Base-by-base conservation (phyloP, 2,888 invertebrate species). In the Acleris sparsana region DNA sequence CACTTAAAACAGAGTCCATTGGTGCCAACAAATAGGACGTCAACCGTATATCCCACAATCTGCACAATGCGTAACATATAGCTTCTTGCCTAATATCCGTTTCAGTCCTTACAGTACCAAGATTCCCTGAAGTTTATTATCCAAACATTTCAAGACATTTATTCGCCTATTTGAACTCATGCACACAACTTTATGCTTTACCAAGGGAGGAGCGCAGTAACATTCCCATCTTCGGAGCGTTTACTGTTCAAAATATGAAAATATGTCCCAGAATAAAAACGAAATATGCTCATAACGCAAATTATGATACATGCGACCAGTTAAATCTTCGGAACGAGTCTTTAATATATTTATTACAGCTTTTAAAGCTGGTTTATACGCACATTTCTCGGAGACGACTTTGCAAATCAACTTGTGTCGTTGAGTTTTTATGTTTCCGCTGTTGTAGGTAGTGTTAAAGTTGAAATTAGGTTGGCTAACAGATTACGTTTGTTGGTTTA, bases 301-400 rank as follows among this genome's bases (percentile, higher is more conserved):
- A 57, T 46, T 22, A 46, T 46, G 46, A 46, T 57, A 46, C 56
- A 57, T 46, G 17, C 46, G 25, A 43, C 17, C 22, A 57, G 56
- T 46, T 22, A 44, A 57, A 11, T 57, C 16, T 44, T 11, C 56
- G 56, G 11, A 7, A 57, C 44, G 11, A 16, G 56, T 46, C 56
- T 46, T 46, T 46, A 62, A 46, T 17, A 62, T 33, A 29, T 46
- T 62, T 53, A 62, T 62, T 44, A 46, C 33, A 2, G 53, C 53
- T 29, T 61, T 61, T 61, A 61, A 51, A 29, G 18, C 18, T 29
- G 13, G 18, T 60, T 62, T 62, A 62, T 33, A 62, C 53, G 48
- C 53, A 33, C 33, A 53, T 57, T 56, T 46, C 53, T 53, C 53
- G 29, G 46, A 18, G 46, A 62, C 46, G 33, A 20, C 46, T 46